Evolutionary conservation across 1,140 invertebrate genomes (phyloP), one percentile per base, ranked within the genome.

Genomic region (Eumaeus atala): DNA sequence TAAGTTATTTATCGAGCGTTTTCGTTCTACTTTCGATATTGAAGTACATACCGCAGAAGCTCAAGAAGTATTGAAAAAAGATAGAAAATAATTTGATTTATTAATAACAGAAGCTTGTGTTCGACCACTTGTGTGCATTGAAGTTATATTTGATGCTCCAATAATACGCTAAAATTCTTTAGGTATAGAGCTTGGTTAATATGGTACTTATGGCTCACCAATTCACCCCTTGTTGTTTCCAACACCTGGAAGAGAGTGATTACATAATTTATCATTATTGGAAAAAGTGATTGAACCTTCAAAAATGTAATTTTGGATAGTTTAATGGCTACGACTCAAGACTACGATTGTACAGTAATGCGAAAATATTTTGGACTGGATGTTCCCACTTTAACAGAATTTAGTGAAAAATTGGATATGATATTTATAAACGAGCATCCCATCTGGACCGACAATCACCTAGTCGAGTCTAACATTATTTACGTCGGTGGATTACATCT

Each of bases 381-480:
- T 57, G 55, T 81, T 14, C 82, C 87, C 4, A 38, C 62, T 11
- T n/a, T 89, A 0, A 57, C 58, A 0, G 82, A 89, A 53, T 59
- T 91, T 12, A 72, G 77, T 17, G 70, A 77, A 14, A 89, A 87
- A 64, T 70, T 88, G 0, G 84, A 87, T 37, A 67, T 92, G 69
- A 51, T 91, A 12, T 86, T 93, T 56, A 54, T 88, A 6, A 90
- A 89, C 59, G 70, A 70, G 10, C 82, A 90, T 79, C 84, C 80
- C 5, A 65, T 85, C n/a, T 78, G 88, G 61, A 70, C 77, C 21
- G 69, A 73, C 48, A 74, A 80, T 36, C 76, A 84, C 12, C 84
- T 90, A 6, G 63, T 86, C 9, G 75, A 85, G 11, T 88, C 89
- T 10, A 77, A 67, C 40, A 77, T 90, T 1, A 61, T 90, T 5